These are phyloP conservation scores for Dicroscelio sp. DNA, from an alignment of 2,888 invertebrate genomes.

Conservation along the genomic window DNA sequence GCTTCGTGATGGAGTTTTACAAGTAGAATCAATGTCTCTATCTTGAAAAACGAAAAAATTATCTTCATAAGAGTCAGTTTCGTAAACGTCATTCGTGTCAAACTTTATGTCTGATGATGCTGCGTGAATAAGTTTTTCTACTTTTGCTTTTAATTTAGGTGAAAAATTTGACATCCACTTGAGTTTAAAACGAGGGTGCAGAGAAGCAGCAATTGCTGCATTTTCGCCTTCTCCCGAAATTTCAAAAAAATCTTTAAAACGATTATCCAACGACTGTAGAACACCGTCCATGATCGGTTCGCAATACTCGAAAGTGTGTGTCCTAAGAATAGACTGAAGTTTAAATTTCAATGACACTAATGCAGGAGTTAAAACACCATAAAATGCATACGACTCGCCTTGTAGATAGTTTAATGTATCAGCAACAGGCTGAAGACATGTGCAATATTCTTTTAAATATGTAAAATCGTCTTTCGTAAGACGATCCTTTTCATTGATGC, in stretches of 20 bases:
- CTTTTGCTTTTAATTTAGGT: neutral
- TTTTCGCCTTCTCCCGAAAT: neutral
- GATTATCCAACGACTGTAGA: neutral
- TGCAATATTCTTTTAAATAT: constrained; percentile 38
- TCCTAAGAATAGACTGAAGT: neutral
- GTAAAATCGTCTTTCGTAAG: constrained; percentile 16
- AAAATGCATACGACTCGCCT: constrained; percentile 28
- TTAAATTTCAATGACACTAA: neutral
- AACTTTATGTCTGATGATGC: neutral
- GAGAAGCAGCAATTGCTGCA: neutral
- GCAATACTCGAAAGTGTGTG: neutral
- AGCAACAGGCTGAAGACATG: constrained; percentile 30
- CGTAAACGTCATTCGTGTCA: neutral
- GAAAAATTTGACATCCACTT: neutral
- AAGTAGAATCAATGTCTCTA: neutral
- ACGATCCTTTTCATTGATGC: neutral
- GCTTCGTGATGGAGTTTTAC: neutral
- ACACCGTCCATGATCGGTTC: neutral
- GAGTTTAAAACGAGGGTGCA: neutral
- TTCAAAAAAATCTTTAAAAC: neutral
- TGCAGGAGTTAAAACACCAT: constrained; percentile 22
- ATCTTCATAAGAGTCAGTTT: neutral
- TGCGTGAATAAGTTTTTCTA: neutral
- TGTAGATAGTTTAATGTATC: constrained; percentile 8
- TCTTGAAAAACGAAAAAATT: neutral